Evolutionary conservation across 1,140 invertebrate genomes (phyloP), one percentile per base, ranked within the genome.

Genomic region (Maniola jurtina): DNA sequence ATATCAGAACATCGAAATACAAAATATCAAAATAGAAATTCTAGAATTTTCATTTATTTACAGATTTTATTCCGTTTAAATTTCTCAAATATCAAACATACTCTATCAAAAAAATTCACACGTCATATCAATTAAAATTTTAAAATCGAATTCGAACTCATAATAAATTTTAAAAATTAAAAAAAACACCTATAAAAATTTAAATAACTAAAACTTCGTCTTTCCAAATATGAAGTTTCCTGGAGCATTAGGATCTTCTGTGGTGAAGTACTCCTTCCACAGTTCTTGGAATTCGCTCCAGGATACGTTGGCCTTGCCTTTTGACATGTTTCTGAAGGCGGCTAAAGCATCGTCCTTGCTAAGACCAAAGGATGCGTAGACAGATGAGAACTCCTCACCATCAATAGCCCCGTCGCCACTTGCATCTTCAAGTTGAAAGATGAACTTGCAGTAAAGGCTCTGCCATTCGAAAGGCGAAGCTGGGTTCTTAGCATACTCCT

Each of bases 341-440:
- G 94, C 92, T 61, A 92, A 91, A 73, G 95, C 94, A 73, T 96
- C 95, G 7, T 91, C 87, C 61, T 93, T 91, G 61, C 93, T 90
- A 6, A 96, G 75, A 0, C 95, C 95, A 75, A 95, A 95, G 72
- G 93, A 94, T 60, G 92, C 94, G 80, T 94, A 96, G 10, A 96
- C 95, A 45, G 93, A 92, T 10, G 93, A 93, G 83, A 96, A 96
- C 78, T 96, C 96, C 13, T 93, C 92, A 62, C 94, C 93, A 80
- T 96, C 96, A 72, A 96, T 96, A 52, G 92, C 91, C 33, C 95
- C 95, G 79, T 96, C 95, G 54, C 93, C 94, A 70, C 95, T 96
- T 48, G 95, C 94, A 76, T 97, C 96, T 82, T 96, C 94, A 54
- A 96, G 90, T 66, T 96, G 93, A 83, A 97, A 97, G 92, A 96